Conservation (phyloP, 2,888 invertebrate genomes). For the Drosophila differens region DNA sequence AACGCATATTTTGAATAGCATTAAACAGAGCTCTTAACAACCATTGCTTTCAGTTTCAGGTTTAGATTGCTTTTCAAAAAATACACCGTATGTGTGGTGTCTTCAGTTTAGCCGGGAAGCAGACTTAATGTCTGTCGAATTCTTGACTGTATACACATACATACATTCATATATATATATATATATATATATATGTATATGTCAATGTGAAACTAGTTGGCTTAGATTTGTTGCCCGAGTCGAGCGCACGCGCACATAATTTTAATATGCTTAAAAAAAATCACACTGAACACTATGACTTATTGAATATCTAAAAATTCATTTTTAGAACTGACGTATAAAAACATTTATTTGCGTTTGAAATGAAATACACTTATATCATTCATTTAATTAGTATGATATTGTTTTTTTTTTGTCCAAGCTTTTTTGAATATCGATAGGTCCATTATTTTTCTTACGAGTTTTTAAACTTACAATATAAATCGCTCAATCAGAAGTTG, state of each 20-base stretch:
- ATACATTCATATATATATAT: neutral
- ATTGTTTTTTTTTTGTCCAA: neutral
- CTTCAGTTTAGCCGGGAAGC: constrained; percentile 22
- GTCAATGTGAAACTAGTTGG: constrained; percentile 26
- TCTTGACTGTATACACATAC: neutral
- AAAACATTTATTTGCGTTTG: neutral
- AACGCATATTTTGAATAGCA: neutral
- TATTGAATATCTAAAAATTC: constrained; percentile 4
- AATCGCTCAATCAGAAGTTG: neutral
- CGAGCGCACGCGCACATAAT: constrained; percentile 37
- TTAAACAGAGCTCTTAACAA: neutral
- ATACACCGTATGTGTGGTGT: neutral
- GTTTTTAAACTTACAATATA: neutral
- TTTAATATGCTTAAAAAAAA: constrained; percentile 37
- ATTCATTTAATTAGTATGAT: neutral
- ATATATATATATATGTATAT: neutral
- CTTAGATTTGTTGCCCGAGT: neutral
- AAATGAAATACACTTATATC: constrained; percentile 1
- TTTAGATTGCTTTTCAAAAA: constrained; percentile 2
- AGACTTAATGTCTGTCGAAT: constrained; percentile 13
- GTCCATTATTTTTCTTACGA: neutral
- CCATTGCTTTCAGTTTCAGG: constrained; percentile 7
- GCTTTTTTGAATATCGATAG: neutral
- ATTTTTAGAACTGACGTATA: constrained; percentile 31
- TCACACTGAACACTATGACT: constrained; percentile 8